Base-by-base conservation (phyloP, 2,113 vertebrate species). In the Ascaphus truei region DNA sequence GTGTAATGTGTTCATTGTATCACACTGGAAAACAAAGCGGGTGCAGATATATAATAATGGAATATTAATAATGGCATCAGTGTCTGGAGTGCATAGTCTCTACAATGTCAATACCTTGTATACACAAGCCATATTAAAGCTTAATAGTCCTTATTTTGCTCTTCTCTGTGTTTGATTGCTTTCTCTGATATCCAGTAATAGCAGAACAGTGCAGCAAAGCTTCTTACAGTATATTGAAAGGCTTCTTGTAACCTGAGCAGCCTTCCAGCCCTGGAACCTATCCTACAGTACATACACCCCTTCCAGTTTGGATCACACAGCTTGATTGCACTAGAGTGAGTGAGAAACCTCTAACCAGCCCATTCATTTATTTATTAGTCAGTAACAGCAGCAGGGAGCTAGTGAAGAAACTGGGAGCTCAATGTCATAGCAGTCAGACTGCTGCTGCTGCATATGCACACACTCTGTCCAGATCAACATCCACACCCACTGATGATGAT, bases 211-310 rank as follows among this genome's bases (percentile, higher is more conserved):
- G 50, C 67, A 60, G 67, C 23, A 52, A 36, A 41, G 25, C 45
- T n/a, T n/a, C n/a, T n/a, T n/a, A n/a, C n/a, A n/a, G 52, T 39
- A 25, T 5, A 25, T 11, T 51, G 55, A 30, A 56, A 57, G 58
- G 65, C 67, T 13, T 41, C 2, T 25, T 16, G 79, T 75, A 80
- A 79, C 52, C 51, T 10, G 76, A 79, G 79, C 75, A 66, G 63
- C 27, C 51, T 34, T n/a, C 77, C 75, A 66, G 63, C 27, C 51
- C 30, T n/a, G 61, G 45, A 26, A 75, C 61, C 60, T 56, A 67
- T 75, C 11, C 77, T 34, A 30, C 69, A 29, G 25, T 43, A 67
- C 47, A 45, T 52, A 53, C 36, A 68, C 26, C 50, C 55, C 37
- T 33, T 53, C 18, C 58, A 59, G 15, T 47, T 33, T 27, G 29